Evolutionary conservation across 2,888 invertebrate genomes (phyloP).

Genomic region (Oligia strigilis): DNA sequence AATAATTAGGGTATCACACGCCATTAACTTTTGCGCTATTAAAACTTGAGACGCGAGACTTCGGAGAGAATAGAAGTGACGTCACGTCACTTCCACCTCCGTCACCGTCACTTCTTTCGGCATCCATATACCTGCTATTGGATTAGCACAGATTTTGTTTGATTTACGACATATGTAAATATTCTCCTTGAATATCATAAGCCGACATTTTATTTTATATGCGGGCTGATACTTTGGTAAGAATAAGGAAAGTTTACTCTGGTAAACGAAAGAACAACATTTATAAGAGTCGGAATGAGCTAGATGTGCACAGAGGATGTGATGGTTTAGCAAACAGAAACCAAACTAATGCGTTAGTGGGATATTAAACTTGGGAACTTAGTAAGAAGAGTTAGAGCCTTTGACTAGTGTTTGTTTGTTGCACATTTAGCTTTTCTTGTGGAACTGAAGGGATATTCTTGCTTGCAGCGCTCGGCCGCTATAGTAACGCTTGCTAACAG

Average conservation of each 20-base stretch:
- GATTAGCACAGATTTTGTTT: conserved; percentile 15
- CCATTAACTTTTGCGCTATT: conserved; percentile 50
- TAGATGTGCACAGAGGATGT: conserved; percentile 32
- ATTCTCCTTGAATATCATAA: conserved; percentile 1
- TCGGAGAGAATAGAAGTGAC: conserved; percentile 32
- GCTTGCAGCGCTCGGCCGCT: no score
- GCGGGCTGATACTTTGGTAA: background rate
- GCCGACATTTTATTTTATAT: conserved; percentile 14
- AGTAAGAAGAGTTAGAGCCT: background rate
- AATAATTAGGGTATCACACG: conserved; percentile 54
- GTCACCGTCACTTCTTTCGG: background rate
- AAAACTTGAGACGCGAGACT: conserved; percentile 30
- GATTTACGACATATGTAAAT: conserved; percentile 22
- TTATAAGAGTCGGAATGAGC: conserved; percentile 29
- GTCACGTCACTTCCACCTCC: conserved; percentile 27
- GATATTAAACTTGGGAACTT: conserved; percentile 4
- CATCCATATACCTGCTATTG: conserved; percentile 5
- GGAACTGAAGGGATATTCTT: background rate
- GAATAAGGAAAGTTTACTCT: conserved; percentile 18
- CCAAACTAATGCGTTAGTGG: conserved; percentile 7
- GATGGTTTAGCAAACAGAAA: conserved; percentile 44
- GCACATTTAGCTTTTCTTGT: background rate
- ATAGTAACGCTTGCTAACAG: no score
- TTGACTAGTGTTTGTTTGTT: background rate
- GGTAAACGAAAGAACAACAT: conserved; percentile 20